Base-by-base conservation (phyloP, 2,113 vertebrate genomes). In the Cairina moschata region DNA sequence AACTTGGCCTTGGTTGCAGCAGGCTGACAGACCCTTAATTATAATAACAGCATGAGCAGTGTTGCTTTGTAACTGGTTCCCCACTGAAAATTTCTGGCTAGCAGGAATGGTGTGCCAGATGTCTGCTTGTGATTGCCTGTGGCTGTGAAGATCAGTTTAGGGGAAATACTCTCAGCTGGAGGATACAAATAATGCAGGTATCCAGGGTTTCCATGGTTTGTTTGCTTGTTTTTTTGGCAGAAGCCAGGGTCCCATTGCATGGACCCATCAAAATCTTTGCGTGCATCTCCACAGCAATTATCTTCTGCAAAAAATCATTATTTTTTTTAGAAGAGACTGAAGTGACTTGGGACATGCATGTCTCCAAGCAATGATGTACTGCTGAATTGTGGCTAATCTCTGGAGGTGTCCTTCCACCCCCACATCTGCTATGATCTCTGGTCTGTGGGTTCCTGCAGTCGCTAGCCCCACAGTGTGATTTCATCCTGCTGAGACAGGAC, bases 11-110 rank as follows among this genome's bases (percentile, higher is more conserved):
- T 46, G 40, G 13, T 50, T 95, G 87, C 54, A 44, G 68, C 62
- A 90, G 75, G 68, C 87, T 96, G 94, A 68, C 95, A 93, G 74
- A 91, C 58, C 65, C 82, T 94, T 96, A 91, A 93, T 97, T 96
- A 95, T 54, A 91, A 66, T 76, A 95, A 74, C 91, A 80, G 85
- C 59, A 0, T 54, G 90, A 94, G 83, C 88, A 81, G 44, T 31
- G 82, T n/a, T 80, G 94, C 86, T 95, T 93, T 88, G 88, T 94
- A 71, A 86, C 86, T 88, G 81, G 50, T 9, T 94, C 80, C 93
- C 93, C 58, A 52, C 79, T 96, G 95, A 84, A 87, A 28, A 66
- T 92, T 91, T 94, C 88, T 96, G 95, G 91, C 80, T 71, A 38
- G 78, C 86, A 73, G 83, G 56, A 83, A 14, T 1, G 9, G 13